Conservation (phyloP, 2,888 invertebrate species). For the Cantharis lateralis region DNA sequence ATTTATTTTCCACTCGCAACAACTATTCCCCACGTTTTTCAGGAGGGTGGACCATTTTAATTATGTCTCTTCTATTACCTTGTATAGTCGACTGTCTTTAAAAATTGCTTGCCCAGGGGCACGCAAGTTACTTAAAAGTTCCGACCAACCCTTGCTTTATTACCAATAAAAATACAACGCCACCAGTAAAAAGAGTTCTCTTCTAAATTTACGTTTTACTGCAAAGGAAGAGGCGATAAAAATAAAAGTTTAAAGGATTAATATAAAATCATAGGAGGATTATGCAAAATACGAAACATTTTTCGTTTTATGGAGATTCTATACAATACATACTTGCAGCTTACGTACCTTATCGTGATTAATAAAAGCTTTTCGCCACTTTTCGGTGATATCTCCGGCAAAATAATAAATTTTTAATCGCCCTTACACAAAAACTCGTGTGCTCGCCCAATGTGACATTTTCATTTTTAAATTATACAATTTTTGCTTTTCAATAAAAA, state of each 20-base stretch:
- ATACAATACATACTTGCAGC: slow-evolving; percentile 12
- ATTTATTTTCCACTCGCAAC: slow-evolving; percentile 35
- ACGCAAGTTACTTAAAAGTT: slow-evolving; percentile 28
- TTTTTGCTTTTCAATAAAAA: background rate
- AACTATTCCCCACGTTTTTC: slow-evolving; percentile 22
- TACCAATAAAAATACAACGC: slow-evolving; percentile 31
- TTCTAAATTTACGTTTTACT: slow-evolving; percentile 30
- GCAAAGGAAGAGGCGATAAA: slow-evolving; percentile 28
- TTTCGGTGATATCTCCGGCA: background rate
- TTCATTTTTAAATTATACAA: background rate
- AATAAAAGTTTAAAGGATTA: slow-evolving; percentile 32
- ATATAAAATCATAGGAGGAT: slow-evolving; percentile 33
- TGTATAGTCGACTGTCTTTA: slow-evolving; percentile 26
- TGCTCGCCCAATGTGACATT: background rate
- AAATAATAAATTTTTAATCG: slow-evolving; percentile 1
- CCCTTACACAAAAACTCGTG: background rate
- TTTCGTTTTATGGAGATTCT: slow-evolving; percentile 22
- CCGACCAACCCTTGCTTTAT: slow-evolving; percentile 34
- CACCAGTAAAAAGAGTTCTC: slow-evolving; percentile 21
- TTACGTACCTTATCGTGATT: slow-evolving; percentile 20
- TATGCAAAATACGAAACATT: slow-evolving; percentile 33
- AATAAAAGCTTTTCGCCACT: slow-evolving; percentile 14
- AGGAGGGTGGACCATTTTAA: slow-evolving; percentile 37
- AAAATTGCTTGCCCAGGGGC: slow-evolving; percentile 27
- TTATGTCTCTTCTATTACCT: slow-evolving; percentile 34